Evolutionary conservation across 2,888 invertebrate species (phyloP), one percentile per base, ranked within the genome.

Genomic region (Galeopsomyia nigrocyanea): DNA sequence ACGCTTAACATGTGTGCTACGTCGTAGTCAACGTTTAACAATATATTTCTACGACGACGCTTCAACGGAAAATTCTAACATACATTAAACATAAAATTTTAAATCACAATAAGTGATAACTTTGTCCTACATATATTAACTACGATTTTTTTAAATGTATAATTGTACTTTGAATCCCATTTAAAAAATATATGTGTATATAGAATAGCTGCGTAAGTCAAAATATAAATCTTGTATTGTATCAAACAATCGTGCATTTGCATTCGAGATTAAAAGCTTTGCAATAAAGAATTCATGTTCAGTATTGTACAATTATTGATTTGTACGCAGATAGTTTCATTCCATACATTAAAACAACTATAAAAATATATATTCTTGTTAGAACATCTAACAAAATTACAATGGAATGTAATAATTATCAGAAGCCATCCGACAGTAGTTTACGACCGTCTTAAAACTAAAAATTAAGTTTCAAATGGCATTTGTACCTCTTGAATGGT

Each of bases 281-380:
- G 21, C 9, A 50, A 61, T 63, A 49, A 50, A 71, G 60, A 61
- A 50, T 53, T 10, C 13, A 39, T 68, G 19, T 73, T 60, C 51
- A 71, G 19, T 57, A 65, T 65, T 75, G 56, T 71, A 61, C 57
- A 62, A 57, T 49, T 21, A 21, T 46, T 65, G 14, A 49, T 71
- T 71, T 75, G 63, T 69, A 72, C 72, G 49, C 53, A 55, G 2
- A 65, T 55, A 49, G 46, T n/a, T 68, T n/a, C 46, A 22, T 71
- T 51, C 55, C 22, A 46, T 67, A 50, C 64, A 31, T 65, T 46
- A 61, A 75, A 72, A 58, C 64, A 70, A 46, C 66, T 62, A 60
- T 75, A 75, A 69, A 75, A 75, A 75, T 72, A 75, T 75, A 75
- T 75, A 64, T 65, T 14, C 49, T 22, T 68, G 53, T 64, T 75